A percentile compares a stretch with the other conserved stretches of the same genome.
Conservation (phyloP, 2,797 vertebrate genomes). For the Syngnathus rostellatus region DNA sequence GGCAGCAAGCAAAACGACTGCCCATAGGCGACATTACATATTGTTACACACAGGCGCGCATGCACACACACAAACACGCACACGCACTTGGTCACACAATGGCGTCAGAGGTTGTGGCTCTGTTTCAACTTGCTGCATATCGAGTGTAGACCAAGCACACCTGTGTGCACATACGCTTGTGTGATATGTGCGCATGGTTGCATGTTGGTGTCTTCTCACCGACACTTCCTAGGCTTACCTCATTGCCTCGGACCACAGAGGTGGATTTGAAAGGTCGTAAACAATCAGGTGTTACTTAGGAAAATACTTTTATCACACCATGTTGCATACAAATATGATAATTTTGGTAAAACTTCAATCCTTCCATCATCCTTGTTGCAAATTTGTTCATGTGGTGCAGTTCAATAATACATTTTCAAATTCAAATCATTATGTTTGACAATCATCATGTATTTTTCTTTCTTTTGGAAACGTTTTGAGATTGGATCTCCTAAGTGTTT, state of each 20-base stretch:
- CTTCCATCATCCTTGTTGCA: no score
- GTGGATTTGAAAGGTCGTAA: conserved; percentile 26
- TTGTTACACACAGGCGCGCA: conserved; percentile 13
- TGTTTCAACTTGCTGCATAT: conserved; percentile 59
- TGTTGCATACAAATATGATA: not conserved
- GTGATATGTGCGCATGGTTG: conserved; percentile 11
- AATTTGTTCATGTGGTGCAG: no score
- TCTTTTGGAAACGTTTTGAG: not conserved
- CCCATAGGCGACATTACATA: conserved; percentile 48
- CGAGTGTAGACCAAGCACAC: conserved; percentile 43
- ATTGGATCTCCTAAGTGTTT: not conserved
- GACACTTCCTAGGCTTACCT: conserved; percentile 8
- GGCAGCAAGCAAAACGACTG: conserved; percentile 44
- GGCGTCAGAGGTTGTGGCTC: conserved; percentile 33
- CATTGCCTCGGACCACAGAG: not conserved
- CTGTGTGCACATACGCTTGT: conserved; percentile 35
- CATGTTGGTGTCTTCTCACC: conserved; percentile 20
- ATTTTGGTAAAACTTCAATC: not conserved
- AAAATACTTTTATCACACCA: not conserved
- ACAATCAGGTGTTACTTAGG: not conserved
- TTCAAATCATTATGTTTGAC: no score
- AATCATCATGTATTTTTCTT: not conserved
- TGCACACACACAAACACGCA: conserved; percentile 13
- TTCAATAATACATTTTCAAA: no score
- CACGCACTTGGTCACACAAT: conserved; percentile 17